Percentiles rank a stretch among this genome's conserved stretches.
These are phyloP conservation scores for Bombus affinis DNA, from an alignment of 1,140 invertebrate species.

Conservation along the genomic window DNA sequence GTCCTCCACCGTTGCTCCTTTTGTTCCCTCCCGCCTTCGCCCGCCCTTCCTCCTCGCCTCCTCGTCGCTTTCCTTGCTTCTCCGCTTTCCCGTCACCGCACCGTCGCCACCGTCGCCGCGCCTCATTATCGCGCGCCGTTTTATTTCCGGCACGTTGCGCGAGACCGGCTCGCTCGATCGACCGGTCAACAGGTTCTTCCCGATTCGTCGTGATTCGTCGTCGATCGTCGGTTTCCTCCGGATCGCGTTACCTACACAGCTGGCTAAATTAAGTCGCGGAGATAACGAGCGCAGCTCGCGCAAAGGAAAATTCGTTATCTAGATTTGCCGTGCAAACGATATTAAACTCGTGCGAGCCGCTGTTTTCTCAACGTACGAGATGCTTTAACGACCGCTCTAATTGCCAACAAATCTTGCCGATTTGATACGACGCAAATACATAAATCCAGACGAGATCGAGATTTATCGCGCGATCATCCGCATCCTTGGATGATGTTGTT, in stretches of 20 bases:
- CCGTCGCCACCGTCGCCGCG: constrained; percentile 1
- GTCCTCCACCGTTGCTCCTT: constrained; percentile 67
- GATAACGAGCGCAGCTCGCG: constrained; percentile 17
- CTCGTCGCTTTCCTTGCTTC: constrained; percentile 38
- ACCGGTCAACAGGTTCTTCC: too few species aligned
- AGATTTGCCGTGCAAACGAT: constrained; percentile 47
- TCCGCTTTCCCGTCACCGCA: constrained; percentile 56
- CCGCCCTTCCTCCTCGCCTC: constrained; percentile 33
- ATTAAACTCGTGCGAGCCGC: constrained; percentile 2
- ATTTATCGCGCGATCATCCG: neutral
- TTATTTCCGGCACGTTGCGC: constrained; percentile 55
- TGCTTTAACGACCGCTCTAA: constrained; percentile 34
- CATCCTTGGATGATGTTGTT: neutral
- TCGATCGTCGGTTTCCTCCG: too few species aligned
- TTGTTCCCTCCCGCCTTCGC: constrained; percentile 57
- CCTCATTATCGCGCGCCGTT: constrained; percentile 62
- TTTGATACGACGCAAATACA: constrained; percentile 40
- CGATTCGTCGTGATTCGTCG: too few species aligned
- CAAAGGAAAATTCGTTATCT: constrained; percentile 45
- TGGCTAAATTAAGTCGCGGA: neutral
- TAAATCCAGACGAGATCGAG: constrained; percentile 42
- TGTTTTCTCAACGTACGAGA: constrained; percentile 28
- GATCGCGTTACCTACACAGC: too few species aligned
- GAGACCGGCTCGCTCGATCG: too few species aligned
- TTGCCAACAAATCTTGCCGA: constrained; percentile 57